Evolutionary conservation across 2,797 vertebrate genomes (phyloP).

Genomic region (Platalea minor): DNA sequence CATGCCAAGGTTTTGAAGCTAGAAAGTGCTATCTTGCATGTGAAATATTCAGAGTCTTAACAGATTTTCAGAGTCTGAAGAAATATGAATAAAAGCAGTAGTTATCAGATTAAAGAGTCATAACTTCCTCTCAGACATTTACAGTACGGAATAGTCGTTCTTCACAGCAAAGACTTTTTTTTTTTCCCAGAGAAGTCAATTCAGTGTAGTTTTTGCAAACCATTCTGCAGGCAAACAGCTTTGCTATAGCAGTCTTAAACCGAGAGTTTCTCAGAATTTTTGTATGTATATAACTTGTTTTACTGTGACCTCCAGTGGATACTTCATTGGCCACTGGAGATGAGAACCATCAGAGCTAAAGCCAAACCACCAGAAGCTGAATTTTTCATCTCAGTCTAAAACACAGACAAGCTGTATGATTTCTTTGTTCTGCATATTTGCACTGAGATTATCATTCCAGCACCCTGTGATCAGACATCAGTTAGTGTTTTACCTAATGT

Average conservation of each 20-base stretch:
- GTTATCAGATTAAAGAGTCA: not conserved
- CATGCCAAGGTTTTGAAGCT: not conserved
- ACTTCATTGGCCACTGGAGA: not conserved
- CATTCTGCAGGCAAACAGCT: not conserved
- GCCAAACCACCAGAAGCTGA: not conserved
- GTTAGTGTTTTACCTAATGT: conserved; percentile 85
- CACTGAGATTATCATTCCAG: not conserved
- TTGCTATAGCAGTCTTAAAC: not conserved
- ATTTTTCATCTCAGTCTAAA: not conserved
- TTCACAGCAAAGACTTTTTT: not conserved
- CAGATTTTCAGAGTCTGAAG: not conserved
- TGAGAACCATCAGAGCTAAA: not conserved
- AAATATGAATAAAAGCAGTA: not conserved
- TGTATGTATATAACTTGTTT: not conserved
- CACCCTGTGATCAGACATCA: not conserved
- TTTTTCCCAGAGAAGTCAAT: not conserved
- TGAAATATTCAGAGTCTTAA: not conserved
- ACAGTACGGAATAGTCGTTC: not conserved
- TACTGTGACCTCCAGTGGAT: not conserved
- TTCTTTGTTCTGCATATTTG: not conserved
- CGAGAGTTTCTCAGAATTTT: not conserved
- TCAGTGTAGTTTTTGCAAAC: not conserved
- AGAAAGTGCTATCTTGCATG: not conserved
- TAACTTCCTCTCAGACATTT: not conserved
- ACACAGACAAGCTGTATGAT: not conserved